These are phyloP conservation scores for Odontamblyopus lacepedii DNA, from an alignment of 2,797 vertebrate species.

Conservation along the genomic window DNA sequence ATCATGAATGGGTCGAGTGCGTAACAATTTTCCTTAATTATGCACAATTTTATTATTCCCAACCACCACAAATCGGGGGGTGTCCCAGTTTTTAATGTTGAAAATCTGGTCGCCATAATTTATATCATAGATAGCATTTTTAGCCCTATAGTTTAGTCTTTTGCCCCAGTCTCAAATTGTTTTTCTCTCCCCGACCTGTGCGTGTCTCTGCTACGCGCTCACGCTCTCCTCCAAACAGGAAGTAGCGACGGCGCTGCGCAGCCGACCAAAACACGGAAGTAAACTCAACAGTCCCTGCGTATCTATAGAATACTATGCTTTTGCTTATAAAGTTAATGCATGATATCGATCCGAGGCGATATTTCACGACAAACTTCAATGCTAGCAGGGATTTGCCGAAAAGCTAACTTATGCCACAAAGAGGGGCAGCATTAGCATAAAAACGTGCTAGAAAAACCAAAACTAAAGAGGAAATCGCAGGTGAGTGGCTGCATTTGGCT, in stretches of 20 bases:
- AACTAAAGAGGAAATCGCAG: constrained; percentile 29
- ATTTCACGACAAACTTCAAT: constrained; percentile 8
- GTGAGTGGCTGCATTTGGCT: constrained; percentile 49
- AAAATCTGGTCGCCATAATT: no score
- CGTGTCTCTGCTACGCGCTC: constrained; percentile 37
- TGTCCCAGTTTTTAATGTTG: no score
- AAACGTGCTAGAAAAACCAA: constrained; percentile 18
- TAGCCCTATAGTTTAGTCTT: neutral
- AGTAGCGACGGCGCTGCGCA: constrained; percentile 41
- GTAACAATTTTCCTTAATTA: no score
- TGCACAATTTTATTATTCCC: no score
- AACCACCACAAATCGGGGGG: no score
- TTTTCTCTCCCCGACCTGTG: constrained; percentile 54
- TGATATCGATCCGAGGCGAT: constrained; percentile 8
- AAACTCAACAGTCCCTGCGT: constrained; percentile 25
- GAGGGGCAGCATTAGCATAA: constrained; percentile 24
- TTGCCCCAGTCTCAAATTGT: neutral
- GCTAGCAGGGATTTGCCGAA: constrained; percentile 58
- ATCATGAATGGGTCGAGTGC: no score
- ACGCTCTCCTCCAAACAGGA: constrained; percentile 47
- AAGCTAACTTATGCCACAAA: constrained; percentile 35
- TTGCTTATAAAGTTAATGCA: constrained; percentile 44
- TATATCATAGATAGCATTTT: no score
- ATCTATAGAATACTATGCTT: constrained; percentile 12
- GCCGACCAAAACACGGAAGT: constrained; percentile 73